Evolutionary conservation across 2,888 invertebrate genomes (phyloP).

Genomic region (Acholoe squamosa): DNA sequence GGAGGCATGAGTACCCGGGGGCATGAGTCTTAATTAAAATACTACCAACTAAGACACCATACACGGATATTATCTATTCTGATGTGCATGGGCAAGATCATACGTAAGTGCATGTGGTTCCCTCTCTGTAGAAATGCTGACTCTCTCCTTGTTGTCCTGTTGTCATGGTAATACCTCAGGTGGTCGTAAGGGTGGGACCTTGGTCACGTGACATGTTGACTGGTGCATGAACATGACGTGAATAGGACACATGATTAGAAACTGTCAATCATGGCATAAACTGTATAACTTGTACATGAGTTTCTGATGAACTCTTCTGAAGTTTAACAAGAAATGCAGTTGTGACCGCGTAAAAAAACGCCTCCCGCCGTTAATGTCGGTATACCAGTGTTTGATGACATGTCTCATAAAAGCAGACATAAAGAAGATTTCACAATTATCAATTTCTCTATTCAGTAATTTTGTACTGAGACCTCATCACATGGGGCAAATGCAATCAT

Average conservation of each 20-base stretch:
- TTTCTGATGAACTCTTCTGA: no score
- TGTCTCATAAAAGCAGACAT: no score
- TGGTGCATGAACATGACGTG: not conserved
- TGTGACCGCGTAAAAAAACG: no score
- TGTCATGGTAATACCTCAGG: not conserved
- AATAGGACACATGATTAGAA: not conserved
- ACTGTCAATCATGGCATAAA: not conserved
- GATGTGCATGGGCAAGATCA: not conserved
- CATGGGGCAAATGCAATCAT: no score
- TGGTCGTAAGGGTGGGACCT: not conserved
- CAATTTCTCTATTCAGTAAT: no score
- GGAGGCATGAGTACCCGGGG: not conserved
- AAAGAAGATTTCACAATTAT: no score
- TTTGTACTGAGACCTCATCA: no score
- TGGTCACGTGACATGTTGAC: not conserved
- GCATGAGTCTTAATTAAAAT: not conserved
- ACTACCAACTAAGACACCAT: not conserved
- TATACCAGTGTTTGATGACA: no score
- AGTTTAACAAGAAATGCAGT: no score
- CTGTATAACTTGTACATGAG: not conserved
- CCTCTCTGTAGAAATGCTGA: not conserved
- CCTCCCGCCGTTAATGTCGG: no score
- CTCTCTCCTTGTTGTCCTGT: not conserved
- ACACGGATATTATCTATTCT: not conserved
- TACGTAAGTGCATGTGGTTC: not conserved